phyloP scores from a whole-genome alignment of 64 coral and sea anemone genomes.

The Acropora yongei region DNA sequence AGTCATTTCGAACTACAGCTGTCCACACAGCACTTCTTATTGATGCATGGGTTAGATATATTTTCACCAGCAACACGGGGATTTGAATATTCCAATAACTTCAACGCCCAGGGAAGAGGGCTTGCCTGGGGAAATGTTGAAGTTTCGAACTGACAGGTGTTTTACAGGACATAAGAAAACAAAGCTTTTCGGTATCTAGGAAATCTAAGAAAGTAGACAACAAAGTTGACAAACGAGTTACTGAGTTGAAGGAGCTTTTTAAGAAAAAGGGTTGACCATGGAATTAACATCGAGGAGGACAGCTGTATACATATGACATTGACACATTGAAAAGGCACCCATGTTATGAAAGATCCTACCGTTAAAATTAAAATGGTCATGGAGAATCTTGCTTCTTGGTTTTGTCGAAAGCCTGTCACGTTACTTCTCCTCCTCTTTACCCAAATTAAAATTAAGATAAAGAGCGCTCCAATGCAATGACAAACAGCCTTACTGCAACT shows the following conservation, averaged over 20 bases:
- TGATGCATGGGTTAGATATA: too few species aligned
- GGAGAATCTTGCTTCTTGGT: not conserved
- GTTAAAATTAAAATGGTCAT: too few species aligned
- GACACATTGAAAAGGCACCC: constrained; percentile 28
- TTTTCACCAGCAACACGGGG: too few species aligned
- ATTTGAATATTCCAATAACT: too few species aligned
- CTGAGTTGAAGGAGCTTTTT: not conserved
- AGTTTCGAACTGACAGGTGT: too few species aligned
- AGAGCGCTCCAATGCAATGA: constrained; percentile 7
- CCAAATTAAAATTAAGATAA: constrained; percentile 3
- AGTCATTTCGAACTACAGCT: too few species aligned
- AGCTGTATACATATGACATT: not conserved
- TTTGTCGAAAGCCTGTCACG: not conserved
- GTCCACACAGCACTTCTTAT: too few species aligned
- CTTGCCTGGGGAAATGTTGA: too few species aligned
- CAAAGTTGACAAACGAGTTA: constrained; percentile 48
- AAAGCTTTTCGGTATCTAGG: not conserved
- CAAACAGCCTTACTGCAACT: not conserved
- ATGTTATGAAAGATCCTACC: constrained; percentile 9
- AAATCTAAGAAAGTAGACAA: constrained; percentile 24
- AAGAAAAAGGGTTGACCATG: too few species aligned
- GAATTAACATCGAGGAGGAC: too few species aligned
- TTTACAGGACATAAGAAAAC: too few species aligned
- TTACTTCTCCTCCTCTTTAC: not conserved
- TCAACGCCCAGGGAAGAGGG: too few species aligned